Base-by-base conservation (phyloP, 1,140 invertebrate genomes). In the Thalassaphorura encarpata region DNA sequence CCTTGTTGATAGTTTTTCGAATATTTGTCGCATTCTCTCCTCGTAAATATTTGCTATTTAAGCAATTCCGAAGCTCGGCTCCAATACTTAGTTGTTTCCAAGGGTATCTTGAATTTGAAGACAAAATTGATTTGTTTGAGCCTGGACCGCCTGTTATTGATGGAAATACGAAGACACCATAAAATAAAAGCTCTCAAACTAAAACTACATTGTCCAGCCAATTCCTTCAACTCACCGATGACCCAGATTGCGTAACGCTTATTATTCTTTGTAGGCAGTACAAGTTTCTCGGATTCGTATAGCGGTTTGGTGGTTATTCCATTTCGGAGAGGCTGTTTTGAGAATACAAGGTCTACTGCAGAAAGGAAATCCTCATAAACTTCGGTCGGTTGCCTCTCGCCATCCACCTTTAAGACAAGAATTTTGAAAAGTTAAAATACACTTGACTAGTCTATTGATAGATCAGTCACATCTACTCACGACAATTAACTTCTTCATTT, bases 401-500 rank as follows among this genome's bases (percentile, higher is more conserved):
- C 87, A 66, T 89, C 87, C 1, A 89, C 79, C 85, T 87, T 64
- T 40, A 54, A 66, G 29, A 29, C 24, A 24, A 18, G 43, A 42
- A 21, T 16, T 11, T 58, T 69, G 71, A 23, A 45, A 45, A 16
- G 42, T 6, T 11, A 45, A 23, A 18, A 13, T n/a, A n/a, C n/a
- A n/a, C n/a, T n/a, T n/a, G n/a, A n/a, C n/a, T n/a, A n/a, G n/a
- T n/a, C n/a, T n/a, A n/a, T n/a, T n/a, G n/a, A n/a, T n/a, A n/a
- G n/a, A n/a, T 52, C 24, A 40, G 28, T n/a, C 45, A 41, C 46
- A 23, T 28, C 26, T 52, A 78, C 78, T 83, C 71, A 89, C 87
- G 72, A 85, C 80, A 59, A 84, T 74, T 18, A 91, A 75, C 78
- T 89, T 84, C 66, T 83, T 83, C 67, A 81, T 83, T 70, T 89